These are phyloP conservation scores for Celastrina argiolus DNA, from an alignment of 2,888 invertebrate genomes.

Conservation along the genomic window DNA sequence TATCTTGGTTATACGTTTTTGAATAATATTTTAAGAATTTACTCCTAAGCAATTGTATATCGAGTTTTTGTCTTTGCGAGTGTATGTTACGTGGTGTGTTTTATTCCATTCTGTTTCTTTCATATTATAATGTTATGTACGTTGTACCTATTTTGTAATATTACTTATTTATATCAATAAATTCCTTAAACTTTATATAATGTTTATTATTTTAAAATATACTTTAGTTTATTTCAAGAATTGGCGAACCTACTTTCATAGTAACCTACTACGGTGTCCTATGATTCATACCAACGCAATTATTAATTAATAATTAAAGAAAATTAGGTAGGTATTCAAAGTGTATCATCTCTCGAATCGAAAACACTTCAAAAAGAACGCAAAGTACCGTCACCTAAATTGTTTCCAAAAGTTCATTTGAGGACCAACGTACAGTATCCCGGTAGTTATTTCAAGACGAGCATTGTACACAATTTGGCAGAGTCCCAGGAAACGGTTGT, in stretches of 20 bases:
- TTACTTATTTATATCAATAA: constrained; percentile 52
- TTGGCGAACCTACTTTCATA: too few relatives aligned
- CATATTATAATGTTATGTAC: constrained; percentile 55
- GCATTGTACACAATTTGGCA: constrained; percentile 73
- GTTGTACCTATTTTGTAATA: constrained; percentile 50
- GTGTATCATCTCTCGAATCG: too few relatives aligned
- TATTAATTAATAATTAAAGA: too few relatives aligned
- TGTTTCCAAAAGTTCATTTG: constrained; percentile 24
- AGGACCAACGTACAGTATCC: constrained; percentile 44
- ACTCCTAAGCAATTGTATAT: constrained; percentile 22
- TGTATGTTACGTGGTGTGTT: constrained; percentile 41
- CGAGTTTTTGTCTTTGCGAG: constrained; percentile 14
- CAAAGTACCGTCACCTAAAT: not conserved
- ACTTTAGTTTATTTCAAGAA: not conserved
- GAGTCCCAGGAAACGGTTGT: constrained; percentile 54
- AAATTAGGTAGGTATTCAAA: too few relatives aligned
- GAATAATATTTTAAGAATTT: constrained; percentile 26
- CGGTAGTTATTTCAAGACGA: constrained; percentile 59
- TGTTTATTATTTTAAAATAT: not conserved
- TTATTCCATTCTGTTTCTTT: constrained; percentile 61
- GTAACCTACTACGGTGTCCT: too few relatives aligned
- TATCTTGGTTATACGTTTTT: not conserved
- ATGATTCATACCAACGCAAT: too few relatives aligned
- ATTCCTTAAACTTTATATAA: constrained; percentile 41
- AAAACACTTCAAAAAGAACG: not conserved